phyloP scores from a whole-genome alignment of 2,888 invertebrate species.

The Harpalus rubripes region DNA sequence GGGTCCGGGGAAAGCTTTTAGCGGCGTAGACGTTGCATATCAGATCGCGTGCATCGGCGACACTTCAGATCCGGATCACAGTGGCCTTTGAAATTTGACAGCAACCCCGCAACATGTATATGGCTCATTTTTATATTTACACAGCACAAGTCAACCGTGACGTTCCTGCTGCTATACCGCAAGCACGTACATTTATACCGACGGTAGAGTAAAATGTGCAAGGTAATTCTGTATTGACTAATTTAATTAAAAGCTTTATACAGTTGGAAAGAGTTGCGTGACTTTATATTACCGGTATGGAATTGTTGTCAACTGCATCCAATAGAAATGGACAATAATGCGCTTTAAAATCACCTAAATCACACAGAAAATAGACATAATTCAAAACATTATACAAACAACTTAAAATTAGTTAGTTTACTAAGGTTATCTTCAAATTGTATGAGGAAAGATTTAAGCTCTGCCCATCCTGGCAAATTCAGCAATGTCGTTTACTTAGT shows the following conservation, averaged over 20 bases:
- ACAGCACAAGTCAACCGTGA: slow-evolving; percentile 68
- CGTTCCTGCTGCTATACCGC: slow-evolving; percentile 8
- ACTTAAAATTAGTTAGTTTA: too few relatives aligned
- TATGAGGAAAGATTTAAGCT: too few relatives aligned
- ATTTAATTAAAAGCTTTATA: slow-evolving; percentile 24
- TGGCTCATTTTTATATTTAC: slow-evolving; percentile 76
- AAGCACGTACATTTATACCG: not conserved
- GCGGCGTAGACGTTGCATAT: slow-evolving; percentile 73
- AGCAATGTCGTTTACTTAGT: too few relatives aligned
- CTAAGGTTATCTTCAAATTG: too few relatives aligned
- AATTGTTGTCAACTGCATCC: slow-evolving; percentile 1
- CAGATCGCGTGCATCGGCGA: slow-evolving; percentile 76
- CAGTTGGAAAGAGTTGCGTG: slow-evolving; percentile 23
- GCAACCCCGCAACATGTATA: slow-evolving; percentile 74
- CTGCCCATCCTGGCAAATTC: too few relatives aligned
- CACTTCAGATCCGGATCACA: slow-evolving; percentile 76
- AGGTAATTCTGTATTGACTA: not conserved
- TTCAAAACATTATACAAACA: too few relatives aligned
- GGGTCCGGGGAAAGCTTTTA: slow-evolving; percentile 74
- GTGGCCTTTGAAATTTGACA: slow-evolving; percentile 78
- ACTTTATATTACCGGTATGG: not conserved
- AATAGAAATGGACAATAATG: not conserved
- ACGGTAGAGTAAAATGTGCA: not conserved
- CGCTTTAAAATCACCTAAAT: not conserved
- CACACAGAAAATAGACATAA: not conserved